phyloP scores from a whole-genome alignment of 2,888 invertebrate species.

The Archips crataeganus region DNA sequence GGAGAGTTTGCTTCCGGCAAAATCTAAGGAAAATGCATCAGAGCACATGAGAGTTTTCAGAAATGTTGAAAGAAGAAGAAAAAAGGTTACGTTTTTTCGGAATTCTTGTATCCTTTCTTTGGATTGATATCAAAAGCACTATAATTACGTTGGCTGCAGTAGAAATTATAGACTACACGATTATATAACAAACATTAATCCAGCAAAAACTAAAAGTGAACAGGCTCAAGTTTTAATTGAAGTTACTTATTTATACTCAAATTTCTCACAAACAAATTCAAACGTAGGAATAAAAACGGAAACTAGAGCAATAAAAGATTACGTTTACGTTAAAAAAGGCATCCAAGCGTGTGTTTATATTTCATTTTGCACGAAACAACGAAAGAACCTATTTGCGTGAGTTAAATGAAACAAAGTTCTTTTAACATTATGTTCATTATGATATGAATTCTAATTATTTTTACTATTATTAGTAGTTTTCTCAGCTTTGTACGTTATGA shows the following conservation, averaged over 20 bases:
- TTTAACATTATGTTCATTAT: conserved; percentile 13
- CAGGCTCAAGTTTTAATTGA: conserved; percentile 9
- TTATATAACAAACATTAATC: neutral
- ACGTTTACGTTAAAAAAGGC: conserved; percentile 11
- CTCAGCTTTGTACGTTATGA: neutral
- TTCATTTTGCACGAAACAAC: conserved; percentile 10
- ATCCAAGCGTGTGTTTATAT: conserved; percentile 8
- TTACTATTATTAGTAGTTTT: neutral
- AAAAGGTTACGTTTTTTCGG: too few relatives aligned
- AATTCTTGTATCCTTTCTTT: too few relatives aligned
- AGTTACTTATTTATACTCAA: conserved; percentile 13
- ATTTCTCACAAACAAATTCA: conserved; percentile 1
- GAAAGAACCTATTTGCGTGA: conserved; percentile 5
- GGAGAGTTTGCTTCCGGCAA: too few relatives aligned
- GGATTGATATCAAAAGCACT: too few relatives aligned
- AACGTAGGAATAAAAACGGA: conserved; percentile 8
- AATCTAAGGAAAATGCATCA: too few relatives aligned
- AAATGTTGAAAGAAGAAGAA: too few relatives aligned
- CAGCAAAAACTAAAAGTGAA: neutral
- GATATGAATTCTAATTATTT: neutral
- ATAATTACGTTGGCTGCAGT: too few relatives aligned
- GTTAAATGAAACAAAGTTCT: neutral
- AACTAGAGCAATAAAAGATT: conserved; percentile 19
- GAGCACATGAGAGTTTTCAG: too few relatives aligned
- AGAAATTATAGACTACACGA: neutral